Evolutionary conservation across 2,888 invertebrate species (phyloP).

Genomic region (Lydus trimaculatus): DNA sequence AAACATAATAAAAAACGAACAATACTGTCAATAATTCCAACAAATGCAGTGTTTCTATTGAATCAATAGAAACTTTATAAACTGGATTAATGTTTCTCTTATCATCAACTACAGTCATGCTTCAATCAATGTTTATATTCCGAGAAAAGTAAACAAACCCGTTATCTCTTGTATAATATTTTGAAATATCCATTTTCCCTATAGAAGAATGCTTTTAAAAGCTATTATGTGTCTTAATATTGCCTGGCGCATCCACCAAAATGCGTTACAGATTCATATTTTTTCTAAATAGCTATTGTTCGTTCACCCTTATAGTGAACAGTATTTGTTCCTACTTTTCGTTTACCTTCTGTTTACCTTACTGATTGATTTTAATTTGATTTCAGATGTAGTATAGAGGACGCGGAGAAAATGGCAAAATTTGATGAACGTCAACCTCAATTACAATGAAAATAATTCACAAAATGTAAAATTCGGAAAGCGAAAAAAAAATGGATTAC

Average conservation of each 20-base stretch:
- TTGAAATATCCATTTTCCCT: too few species aligned
- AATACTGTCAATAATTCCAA: too few species aligned
- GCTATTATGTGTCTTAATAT: too few species aligned
- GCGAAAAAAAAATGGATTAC: conserved; percentile 48
- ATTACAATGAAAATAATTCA: background rate
- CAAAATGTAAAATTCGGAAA: conserved; percentile 8
- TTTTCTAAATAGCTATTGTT: too few species aligned
- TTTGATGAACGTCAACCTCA: background rate
- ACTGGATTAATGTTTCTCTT: too few species aligned
- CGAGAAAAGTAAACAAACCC: background rate
- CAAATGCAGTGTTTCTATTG: too few species aligned
- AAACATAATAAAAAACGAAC: too few species aligned
- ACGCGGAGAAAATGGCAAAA: background rate
- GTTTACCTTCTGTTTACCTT: background rate
- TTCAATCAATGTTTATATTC: background rate
- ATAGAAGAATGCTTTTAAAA: too few species aligned
- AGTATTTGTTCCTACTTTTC: background rate
- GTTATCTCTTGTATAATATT: background rate
- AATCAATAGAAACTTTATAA: too few species aligned
- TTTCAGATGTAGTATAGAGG: conserved; percentile 24
- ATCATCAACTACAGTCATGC: too few species aligned
- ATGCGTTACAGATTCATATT: too few species aligned
- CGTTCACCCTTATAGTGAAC: too few species aligned
- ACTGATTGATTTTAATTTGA: conserved; percentile 24
- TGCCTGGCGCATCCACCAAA: conserved; percentile 18